Evolutionary conservation across 1,140 invertebrate genomes (phyloP).

Genomic region (Chlorops oryzae): DNA sequence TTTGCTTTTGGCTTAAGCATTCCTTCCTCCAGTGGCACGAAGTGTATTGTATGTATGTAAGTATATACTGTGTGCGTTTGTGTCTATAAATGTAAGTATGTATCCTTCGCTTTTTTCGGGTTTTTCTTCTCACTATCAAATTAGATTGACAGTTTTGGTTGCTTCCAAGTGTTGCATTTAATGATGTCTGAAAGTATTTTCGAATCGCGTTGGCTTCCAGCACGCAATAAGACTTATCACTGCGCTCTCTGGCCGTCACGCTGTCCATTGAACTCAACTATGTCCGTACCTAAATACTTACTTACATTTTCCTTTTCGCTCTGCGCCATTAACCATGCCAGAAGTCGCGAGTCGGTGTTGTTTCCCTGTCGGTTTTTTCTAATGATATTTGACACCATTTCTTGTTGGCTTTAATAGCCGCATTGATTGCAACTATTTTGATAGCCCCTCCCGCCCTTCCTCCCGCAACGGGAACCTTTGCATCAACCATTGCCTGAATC

Average conservation of each 20-base stretch:
- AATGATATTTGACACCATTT: constrained; percentile 20
- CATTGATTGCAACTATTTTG: constrained; percentile 11
- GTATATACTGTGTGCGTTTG: too few relatives aligned
- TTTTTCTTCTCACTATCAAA: constrained; percentile 11
- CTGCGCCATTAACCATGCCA: too few relatives aligned
- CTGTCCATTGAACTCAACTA: too few relatives aligned
- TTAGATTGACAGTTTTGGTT: constrained; percentile 30
- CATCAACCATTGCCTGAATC: not conserved
- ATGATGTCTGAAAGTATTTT: constrained; percentile 37
- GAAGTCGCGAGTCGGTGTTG: too few relatives aligned
- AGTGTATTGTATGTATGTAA: too few relatives aligned
- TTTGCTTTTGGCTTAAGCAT: too few relatives aligned
- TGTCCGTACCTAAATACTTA: too few relatives aligned
- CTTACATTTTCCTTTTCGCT: too few relatives aligned
- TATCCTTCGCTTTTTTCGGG: not conserved
- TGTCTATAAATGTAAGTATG: too few relatives aligned
- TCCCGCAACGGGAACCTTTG: not conserved
- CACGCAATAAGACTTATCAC: too few relatives aligned
- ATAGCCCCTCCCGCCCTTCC: not conserved
- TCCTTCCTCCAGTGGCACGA: too few relatives aligned
- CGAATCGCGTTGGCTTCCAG: constrained; percentile 25
- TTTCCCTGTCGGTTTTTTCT: constrained; percentile 7
- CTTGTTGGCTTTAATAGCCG: constrained; percentile 14
- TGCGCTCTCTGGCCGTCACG: too few relatives aligned
- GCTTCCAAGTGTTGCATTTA: constrained; percentile 28